These are phyloP conservation scores for Tamandua tetradactyla DNA, from an alignment of 2,797 vertebrate genomes.

Conservation along the genomic window DNA sequence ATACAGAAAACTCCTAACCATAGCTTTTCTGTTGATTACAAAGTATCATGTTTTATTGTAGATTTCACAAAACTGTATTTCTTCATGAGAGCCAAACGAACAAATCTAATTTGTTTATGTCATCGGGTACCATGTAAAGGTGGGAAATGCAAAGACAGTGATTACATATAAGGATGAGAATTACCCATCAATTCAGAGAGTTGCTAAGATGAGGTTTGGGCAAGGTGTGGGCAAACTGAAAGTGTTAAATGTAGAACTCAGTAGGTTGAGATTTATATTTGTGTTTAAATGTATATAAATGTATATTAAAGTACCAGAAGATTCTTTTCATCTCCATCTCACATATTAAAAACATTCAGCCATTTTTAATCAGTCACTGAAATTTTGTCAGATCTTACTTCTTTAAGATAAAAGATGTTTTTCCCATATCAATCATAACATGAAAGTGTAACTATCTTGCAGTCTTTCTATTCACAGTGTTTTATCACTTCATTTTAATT, in stretches of 20 bases:
- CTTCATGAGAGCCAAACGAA: neutral
- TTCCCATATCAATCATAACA: conserved; percentile 7
- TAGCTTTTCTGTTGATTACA: neutral
- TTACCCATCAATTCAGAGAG: neutral
- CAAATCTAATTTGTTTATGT: neutral
- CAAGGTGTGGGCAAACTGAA: neutral
- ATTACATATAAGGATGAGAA: neutral
- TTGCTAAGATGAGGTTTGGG: neutral
- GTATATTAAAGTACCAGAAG: neutral
- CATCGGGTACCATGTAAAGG: accelerated
- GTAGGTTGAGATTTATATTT: neutral
- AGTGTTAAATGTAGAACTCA: neutral
- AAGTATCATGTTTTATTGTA: neutral
- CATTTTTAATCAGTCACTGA: neutral
- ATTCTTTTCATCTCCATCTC: neutral
- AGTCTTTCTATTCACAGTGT: neutral
- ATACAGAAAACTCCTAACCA: neutral
- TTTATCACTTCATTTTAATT: conserved; percentile 37
- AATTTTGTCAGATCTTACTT: neutral
- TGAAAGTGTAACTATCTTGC: neutral
- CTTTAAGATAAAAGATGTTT: neutral
- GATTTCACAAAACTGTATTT: neutral
- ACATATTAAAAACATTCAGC: neutral
- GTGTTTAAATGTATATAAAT: neutral
- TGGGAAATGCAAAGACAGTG: neutral